phyloP scores from a whole-genome alignment of 2,113 vertebrate genomes.

The Sinocyclocheilus grahami region DNA sequence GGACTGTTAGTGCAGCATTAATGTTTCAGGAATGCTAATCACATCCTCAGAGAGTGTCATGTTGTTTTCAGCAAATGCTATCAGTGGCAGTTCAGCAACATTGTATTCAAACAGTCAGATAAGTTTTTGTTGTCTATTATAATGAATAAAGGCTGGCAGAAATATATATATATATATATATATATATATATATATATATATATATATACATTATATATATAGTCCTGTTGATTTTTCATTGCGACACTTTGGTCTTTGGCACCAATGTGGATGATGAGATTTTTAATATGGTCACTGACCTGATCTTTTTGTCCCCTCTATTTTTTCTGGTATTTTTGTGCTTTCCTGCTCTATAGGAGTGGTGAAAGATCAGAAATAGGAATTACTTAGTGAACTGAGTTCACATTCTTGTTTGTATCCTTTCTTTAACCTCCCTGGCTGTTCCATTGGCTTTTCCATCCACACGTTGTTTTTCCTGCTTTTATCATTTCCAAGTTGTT shows the following conservation, averaged over 20 bases:
- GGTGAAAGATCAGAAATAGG: conserved; percentile 3
- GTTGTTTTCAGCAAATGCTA: not conserved
- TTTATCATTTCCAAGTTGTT: conserved; percentile 31
- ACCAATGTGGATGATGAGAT: too few relatives aligned
- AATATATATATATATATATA: not conserved
- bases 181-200: too few relatives aligned
- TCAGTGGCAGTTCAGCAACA: not conserved
- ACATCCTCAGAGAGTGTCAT: not conserved
- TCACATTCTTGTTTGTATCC: conserved; percentile 6
- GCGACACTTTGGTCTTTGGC: too few relatives aligned
- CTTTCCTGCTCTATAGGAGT: not conserved
- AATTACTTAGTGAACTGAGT: not conserved
- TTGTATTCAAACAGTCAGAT: not conserved
- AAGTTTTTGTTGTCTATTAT: not conserved
- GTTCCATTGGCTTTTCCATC: not conserved
- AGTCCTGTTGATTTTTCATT: too few relatives aligned
- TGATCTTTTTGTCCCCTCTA: not conserved
- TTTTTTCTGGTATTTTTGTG: not conserved
- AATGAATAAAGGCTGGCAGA: not conserved
- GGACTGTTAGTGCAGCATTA: not conserved
- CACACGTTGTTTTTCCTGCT: conserved; percentile 24
- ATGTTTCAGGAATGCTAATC: conserved; percentile 29
- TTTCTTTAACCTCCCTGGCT: not conserved
- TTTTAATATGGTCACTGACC: too few relatives aligned
- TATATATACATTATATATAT: too few relatives aligned